Evolutionary conservation across 2,797 vertebrate species (phyloP).

Genomic region (Aldrovandia affinis): DNA sequence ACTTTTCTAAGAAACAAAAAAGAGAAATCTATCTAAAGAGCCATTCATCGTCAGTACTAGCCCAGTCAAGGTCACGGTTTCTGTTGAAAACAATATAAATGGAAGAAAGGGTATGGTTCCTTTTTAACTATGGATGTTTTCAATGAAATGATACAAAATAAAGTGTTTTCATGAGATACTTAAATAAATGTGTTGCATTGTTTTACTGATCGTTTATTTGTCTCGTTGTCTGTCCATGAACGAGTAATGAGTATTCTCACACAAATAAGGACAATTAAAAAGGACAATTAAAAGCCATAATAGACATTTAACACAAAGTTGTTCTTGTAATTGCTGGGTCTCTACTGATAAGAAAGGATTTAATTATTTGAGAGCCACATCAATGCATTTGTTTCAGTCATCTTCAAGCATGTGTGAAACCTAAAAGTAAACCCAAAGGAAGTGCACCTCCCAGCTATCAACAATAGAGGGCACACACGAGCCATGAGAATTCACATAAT

Average conservation of each 20-base stretch:
- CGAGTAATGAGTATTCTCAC: not conserved
- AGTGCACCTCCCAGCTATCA: not conserved
- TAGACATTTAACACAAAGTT: not conserved
- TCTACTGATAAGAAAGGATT: not conserved
- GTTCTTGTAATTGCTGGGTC: not conserved
- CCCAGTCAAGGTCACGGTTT: slow-evolving; percentile 44
- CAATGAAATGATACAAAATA: slow-evolving; percentile 59
- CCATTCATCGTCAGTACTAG: slow-evolving; percentile 57
- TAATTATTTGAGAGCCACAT: not conserved
- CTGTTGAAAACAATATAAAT: slow-evolving; percentile 50
- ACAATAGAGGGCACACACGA: not conserved
- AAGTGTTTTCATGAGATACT: slow-evolving; percentile 77
- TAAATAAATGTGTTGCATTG: slow-evolving; percentile 41
- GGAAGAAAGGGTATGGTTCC: slow-evolving; percentile 59
- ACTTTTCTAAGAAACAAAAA: slow-evolving; percentile 51
- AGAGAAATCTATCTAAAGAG: slow-evolving; percentile 54
- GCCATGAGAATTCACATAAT: not conserved
- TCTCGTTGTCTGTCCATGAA: not conserved
- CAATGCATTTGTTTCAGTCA: not conserved
- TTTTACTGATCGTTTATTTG: slow-evolving; percentile 19
- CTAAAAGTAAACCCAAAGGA: not conserved
- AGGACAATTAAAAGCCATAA: not conserved
- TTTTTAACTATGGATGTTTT: slow-evolving; percentile 69
- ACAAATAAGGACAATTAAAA: not conserved
- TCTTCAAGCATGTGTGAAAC: not conserved